Percentiles rank a stretch among this genome's conserved stretches.
Conservation (phyloP, 2,888 invertebrate genomes). For the Anarsia innoxiella region DNA sequence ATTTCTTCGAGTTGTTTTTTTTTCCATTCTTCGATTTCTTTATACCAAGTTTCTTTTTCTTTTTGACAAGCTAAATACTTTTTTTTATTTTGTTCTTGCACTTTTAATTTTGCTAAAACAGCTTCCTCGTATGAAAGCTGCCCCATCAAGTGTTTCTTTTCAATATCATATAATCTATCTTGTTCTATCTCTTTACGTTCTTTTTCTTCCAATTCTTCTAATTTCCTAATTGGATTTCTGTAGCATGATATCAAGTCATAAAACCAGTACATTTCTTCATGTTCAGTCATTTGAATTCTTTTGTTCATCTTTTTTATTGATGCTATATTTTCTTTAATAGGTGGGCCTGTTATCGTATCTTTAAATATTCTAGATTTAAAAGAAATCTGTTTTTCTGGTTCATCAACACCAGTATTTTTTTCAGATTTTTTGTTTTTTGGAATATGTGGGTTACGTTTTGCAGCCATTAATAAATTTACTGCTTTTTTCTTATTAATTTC, state of each 20-base stretch:
- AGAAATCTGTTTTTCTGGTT: too few species aligned
- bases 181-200: slow-evolving; percentile 62
- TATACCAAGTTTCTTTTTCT: slow-evolving; percentile 61
- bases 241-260: slow-evolving; percentile 3
- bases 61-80: slow-evolving; percentile 66
- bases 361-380: slow-evolving; percentile 27
- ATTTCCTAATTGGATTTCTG: slow-evolving; percentile 51
- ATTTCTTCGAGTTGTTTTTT: slow-evolving; percentile 63
- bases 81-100: slow-evolving; percentile 61
- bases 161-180: slow-evolving; percentile 67
- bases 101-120: slow-evolving; percentile 68
- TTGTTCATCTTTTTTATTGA: slow-evolving; percentile 70
- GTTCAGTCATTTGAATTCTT: slow-evolving; percentile 55
- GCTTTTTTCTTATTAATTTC: slow-evolving; percentile 56
- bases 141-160: slow-evolving; percentile 75
- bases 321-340: slow-evolving; percentile 65
- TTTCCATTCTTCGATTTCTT: slow-evolving; percentile 70
- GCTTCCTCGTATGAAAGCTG: slow-evolving; percentile 77
- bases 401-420: slow-evolving; percentile 35
- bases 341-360: slow-evolving; percentile 22
- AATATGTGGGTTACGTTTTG: slow-evolving; percentile 37
- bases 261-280: slow-evolving; percentile 19
- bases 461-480: slow-evolving; percentile 36
- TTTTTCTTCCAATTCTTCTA: slow-evolving; percentile 57
- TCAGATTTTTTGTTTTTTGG: slow-evolving; percentile 42